Conservation (phyloP, 2,888 invertebrate genomes). For the Opisthograptis luteolata region DNA sequence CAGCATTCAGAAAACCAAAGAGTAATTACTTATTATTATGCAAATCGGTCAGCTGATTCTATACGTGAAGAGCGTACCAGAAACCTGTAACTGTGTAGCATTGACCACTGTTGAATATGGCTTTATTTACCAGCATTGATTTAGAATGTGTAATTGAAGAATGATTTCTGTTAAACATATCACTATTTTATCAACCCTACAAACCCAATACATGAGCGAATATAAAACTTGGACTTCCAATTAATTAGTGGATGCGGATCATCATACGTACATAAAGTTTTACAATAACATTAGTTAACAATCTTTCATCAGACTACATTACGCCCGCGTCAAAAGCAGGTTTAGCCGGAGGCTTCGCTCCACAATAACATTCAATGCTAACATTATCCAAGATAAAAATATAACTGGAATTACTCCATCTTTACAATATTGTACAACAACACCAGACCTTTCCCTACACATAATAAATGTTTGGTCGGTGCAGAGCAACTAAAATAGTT, state of each 20-base stretch:
- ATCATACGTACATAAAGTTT: slow-evolving; percentile 54
- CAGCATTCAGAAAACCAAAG: too few species aligned
- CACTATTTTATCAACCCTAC: slow-evolving; percentile 21
- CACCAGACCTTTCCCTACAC: slow-evolving; percentile 9
- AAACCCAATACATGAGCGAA: slow-evolving; percentile 34
- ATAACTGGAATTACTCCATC: slow-evolving; percentile 28
- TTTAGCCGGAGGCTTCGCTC: slow-evolving; percentile 49
- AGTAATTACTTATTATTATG: too few species aligned
- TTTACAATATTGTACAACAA: slow-evolving; percentile 31
- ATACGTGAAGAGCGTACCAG: too few species aligned
- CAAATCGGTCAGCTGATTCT: too few species aligned
- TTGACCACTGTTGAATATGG: too few species aligned
- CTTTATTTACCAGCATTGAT: too few species aligned
- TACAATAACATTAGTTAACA: slow-evolving; percentile 51
- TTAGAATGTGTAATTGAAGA: background rate
- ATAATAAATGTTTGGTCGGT: slow-evolving; percentile 11
- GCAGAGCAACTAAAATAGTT: slow-evolving; percentile 4
- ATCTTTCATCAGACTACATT: slow-evolving; percentile 43
- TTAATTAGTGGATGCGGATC: slow-evolving; percentile 52
- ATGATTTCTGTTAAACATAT: slow-evolving; percentile 14
- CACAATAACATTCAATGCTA: slow-evolving; percentile 49
- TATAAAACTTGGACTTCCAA: slow-evolving; percentile 41
- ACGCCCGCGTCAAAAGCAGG: slow-evolving; percentile 58
- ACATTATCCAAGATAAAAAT: slow-evolving; percentile 44
- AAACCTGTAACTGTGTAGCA: too few species aligned